These are phyloP conservation scores for Halichoeres trimaculatus DNA, from an alignment of 2,113 vertebrate genomes.

Conservation along the genomic window DNA sequence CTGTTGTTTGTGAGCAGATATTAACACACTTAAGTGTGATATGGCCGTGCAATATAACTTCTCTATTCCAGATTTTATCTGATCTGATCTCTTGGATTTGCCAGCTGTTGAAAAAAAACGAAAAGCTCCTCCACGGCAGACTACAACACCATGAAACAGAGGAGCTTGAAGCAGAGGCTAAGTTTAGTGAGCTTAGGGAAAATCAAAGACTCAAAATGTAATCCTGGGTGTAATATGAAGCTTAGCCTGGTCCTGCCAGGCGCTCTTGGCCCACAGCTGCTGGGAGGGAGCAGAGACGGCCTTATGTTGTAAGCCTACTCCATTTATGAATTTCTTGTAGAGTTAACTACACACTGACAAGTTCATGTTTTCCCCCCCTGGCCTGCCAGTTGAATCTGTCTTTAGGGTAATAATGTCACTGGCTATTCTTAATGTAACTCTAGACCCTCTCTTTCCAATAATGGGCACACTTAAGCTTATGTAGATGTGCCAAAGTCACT, in stretches of 20 bases:
- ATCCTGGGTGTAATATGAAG: slow-evolving; percentile 83
- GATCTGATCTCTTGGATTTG: slow-evolving; percentile 51
- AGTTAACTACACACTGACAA: slow-evolving; percentile 71
- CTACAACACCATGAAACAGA: slow-evolving; percentile 54
- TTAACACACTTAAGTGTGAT: slow-evolving; percentile 7
- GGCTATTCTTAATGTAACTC: slow-evolving; percentile 79
- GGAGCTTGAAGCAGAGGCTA: slow-evolving; percentile 74
- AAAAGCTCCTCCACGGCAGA: slow-evolving; percentile 28
- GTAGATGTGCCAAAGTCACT: slow-evolving; percentile 68
- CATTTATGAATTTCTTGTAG: slow-evolving; percentile 77
- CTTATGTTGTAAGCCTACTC: slow-evolving; percentile 65
- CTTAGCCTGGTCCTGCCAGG: slow-evolving; percentile 74
- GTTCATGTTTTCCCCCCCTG: slow-evolving; percentile 66
- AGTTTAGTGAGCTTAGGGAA: slow-evolving; percentile 82
- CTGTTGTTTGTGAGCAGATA: slow-evolving; percentile 14
- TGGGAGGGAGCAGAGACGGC: slow-evolving; percentile 59
- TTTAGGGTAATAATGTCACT: slow-evolving; percentile 73
- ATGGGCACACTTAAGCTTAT: slow-evolving; percentile 70
- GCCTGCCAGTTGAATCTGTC: slow-evolving; percentile 67
- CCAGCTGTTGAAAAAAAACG: slow-evolving; percentile 6
- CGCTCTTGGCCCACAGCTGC: slow-evolving; percentile 75
- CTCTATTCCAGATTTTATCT: slow-evolving; percentile 35
- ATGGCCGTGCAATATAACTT: slow-evolving; percentile 1
- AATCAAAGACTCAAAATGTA: slow-evolving; percentile 82
- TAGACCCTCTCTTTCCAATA: slow-evolving; percentile 73